A percentile compares a stretch with the other conserved stretches of the same genome.
phyloP scores from a whole-genome alignment of 37 sponge, comb jelly and placozoan species.

The Crambe crambe region DNA sequence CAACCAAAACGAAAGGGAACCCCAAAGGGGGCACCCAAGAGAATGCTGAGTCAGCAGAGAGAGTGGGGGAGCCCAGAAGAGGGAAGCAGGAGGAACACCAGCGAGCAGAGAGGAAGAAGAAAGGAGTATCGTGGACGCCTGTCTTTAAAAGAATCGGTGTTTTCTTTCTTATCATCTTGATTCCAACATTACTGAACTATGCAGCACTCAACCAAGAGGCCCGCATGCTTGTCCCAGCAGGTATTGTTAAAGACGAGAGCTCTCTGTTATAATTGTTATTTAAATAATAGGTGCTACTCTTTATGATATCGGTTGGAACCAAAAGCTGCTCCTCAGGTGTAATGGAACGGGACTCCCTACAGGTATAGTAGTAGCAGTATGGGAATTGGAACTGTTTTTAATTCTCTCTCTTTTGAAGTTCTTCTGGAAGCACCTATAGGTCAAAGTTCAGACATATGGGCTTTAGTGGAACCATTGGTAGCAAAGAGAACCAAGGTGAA shows the following conservation, averaged over 20 bases:
- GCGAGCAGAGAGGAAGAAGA: neutral
- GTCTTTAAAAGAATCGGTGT: conserved; percentile 24
- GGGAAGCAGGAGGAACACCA: neutral
- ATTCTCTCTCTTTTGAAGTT: conserved; percentile 21
- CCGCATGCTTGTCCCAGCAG: conserved; percentile 31
- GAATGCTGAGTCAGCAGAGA: neutral
- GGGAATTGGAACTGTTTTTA: neutral
- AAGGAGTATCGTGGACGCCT: conserved; percentile 10
- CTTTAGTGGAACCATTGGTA: conserved; percentile 40
- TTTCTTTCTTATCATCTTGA: conserved; percentile 31
- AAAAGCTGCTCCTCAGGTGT: conserved; percentile 60
- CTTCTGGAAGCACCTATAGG: conserved; percentile 66
- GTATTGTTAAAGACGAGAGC: too few relatives aligned
- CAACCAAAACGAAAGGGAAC: neutral
- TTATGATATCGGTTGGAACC: conserved; percentile 69
- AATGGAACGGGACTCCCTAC: conserved; percentile 45
- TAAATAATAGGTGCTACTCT: conserved; percentile 38
- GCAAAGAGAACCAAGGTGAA: conserved; percentile 52
- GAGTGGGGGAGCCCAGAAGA: neutral
- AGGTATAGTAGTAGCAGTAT: conserved; percentile 1
- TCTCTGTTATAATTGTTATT: too few relatives aligned
- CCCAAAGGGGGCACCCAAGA: neutral
- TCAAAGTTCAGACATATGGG: conserved; percentile 63
- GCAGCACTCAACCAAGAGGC: conserved; percentile 58
- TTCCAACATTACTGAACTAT: conserved; percentile 52